phyloP scores from a whole-genome alignment of 2,888 invertebrate genomes.

The Ceraclea dissimilis region DNA sequence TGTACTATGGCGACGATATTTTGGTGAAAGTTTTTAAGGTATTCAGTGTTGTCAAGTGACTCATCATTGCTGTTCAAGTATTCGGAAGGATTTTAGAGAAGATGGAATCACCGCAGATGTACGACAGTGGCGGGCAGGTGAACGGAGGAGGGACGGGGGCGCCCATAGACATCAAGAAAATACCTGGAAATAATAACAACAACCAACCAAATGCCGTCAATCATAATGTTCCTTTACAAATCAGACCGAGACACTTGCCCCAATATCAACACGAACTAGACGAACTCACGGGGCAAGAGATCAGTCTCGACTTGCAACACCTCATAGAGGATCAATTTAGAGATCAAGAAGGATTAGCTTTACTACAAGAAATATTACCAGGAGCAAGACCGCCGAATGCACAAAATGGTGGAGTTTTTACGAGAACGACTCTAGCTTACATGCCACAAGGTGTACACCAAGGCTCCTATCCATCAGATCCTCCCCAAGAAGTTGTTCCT shows the following conservation, averaged over 20 bases:
- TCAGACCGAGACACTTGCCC: slow-evolving; percentile 61
- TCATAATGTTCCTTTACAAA: slow-evolving; percentile 49
- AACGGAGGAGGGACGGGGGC: slow-evolving; percentile 53
- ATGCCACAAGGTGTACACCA: slow-evolving; percentile 91
- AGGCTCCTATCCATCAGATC: slow-evolving; percentile 55
- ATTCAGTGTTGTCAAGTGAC: background rate
- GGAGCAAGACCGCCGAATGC: slow-evolving; percentile 43
- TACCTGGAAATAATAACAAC: slow-evolving; percentile 29
- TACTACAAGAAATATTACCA: slow-evolving; percentile 77
- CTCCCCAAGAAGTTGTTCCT: slow-evolving; percentile 56
- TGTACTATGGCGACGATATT: background rate
- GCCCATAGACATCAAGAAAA: slow-evolving; percentile 47
- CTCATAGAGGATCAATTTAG: slow-evolving; percentile 90
- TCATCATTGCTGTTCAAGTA: slow-evolving; percentile 1
- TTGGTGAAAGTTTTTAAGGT: background rate
- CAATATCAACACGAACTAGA: slow-evolving; percentile 76
- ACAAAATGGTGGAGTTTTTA: slow-evolving; percentile 38
- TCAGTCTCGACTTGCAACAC: slow-evolving; percentile 85
- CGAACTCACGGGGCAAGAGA: slow-evolving; percentile 87
- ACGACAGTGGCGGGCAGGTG: slow-evolving; percentile 59
- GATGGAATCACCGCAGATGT: slow-evolving; percentile 84
- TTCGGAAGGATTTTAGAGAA: slow-evolving; percentile 7
- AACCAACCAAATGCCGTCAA: slow-evolving; percentile 35
- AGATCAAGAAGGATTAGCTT: slow-evolving; percentile 64
- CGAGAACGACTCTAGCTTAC: slow-evolving; percentile 72